Base-by-base conservation (phyloP, 2,797 vertebrate species). In the Pipistrellus pygmaeus region DNA sequence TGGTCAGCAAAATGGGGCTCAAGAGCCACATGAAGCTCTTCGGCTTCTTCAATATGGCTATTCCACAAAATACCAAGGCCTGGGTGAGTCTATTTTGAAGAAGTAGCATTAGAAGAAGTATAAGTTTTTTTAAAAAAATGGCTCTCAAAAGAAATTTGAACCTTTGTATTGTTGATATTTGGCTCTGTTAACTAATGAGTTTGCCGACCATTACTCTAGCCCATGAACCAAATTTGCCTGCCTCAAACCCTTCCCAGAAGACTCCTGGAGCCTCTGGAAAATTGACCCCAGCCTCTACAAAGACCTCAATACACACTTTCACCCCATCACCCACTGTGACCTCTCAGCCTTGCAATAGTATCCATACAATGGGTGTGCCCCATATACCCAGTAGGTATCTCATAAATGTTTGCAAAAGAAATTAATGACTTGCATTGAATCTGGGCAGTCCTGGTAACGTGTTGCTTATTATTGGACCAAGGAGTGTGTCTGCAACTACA, bases 281-380 rank as follows among this genome's bases (percentile, higher is more conserved):
- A 64, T 2, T 3, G 25, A 73, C 1, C 17, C 30, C n/a, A 89
- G 46, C 69, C 51, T 41, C 81, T 76, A n/a, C 27, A 51, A 41
- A 41, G n/a, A 44, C 14, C 14, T 32, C n/a, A 76, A 25, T 18
- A 27, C 1, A 1, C 2, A 5, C 13, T 9, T 11, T 30, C 60
- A 21, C 23, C 13, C 27, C 13, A n/a, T 18, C 51, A 27, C 18
- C 6, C 21, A 13, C 35, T 21, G 10, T 3, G 1, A 32, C 27
- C 3, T n/a, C 18, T 8, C 4, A 0, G 2, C 2, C 57, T 25
- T 13, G 3, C 11, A 13, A 87, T 1, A 18, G 30, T 15, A 27
- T 32, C 60, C 7, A 8, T 0, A 3, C 32, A 3, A 8, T 13
- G 30, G 9, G 3, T 10, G 10, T 12, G 10, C 8, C 15, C 12